A percentile compares a stretch with the other conserved stretches of the same genome.
These are phyloP conservation scores for Melanotaenia duboulayi DNA, from an alignment of 2,113 vertebrate species.

Conservation along the genomic window DNA sequence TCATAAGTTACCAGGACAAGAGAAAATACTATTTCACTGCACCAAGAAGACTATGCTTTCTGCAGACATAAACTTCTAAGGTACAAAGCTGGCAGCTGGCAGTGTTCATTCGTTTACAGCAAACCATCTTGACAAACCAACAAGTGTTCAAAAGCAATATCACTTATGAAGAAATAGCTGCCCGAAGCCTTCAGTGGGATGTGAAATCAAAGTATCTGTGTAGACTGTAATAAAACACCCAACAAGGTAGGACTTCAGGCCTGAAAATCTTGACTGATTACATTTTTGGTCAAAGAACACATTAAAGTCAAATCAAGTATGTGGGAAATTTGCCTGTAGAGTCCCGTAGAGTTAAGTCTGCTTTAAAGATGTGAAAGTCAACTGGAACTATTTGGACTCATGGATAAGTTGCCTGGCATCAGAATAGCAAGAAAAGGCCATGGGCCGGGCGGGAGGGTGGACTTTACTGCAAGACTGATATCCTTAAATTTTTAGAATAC, in stretches of 20 bases:
- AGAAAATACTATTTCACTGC: background rate
- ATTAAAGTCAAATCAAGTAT: background rate
- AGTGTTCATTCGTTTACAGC: background rate
- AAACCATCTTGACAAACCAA: too few species aligned
- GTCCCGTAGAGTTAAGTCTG: background rate
- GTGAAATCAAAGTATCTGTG: too few species aligned
- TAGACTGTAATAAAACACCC: background rate
- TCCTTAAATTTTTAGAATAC: too few species aligned
- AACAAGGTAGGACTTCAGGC: background rate
- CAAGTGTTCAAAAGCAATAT: background rate
- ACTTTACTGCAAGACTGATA: too few species aligned
- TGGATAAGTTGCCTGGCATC: background rate
- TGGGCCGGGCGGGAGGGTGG: too few species aligned
- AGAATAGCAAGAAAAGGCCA: background rate
- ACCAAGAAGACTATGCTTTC: background rate
- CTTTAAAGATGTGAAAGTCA: background rate
- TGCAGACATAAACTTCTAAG: background rate
- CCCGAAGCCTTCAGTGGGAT: background rate
- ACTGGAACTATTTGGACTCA: background rate
- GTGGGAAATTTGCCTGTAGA: conserved; percentile 4
- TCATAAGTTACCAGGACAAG: background rate
- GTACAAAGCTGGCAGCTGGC: background rate
- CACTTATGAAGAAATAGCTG: background rate
- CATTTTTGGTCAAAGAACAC: background rate
- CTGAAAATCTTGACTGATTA: background rate